Conservation (phyloP, 2,113 vertebrate genomes). For the Romanogobio albipinnatus region DNA sequence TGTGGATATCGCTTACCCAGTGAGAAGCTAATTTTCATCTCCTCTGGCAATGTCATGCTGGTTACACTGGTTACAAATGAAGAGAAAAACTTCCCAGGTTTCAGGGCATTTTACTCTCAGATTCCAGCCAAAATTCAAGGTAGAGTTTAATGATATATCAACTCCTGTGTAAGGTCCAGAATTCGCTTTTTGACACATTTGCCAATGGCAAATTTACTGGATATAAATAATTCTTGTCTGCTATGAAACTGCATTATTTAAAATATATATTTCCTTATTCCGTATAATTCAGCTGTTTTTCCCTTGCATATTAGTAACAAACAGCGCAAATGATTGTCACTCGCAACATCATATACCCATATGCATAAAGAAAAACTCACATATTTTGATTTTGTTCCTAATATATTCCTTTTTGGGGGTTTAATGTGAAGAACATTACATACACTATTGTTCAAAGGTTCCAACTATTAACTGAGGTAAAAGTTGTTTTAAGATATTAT, state of each 20-base stretch:
- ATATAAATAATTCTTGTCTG: neutral
- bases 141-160: constrained; percentile 46
- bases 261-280: neutral
- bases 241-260: neutral
- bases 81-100: constrained; percentile 84
- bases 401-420: no score
- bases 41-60: constrained; percentile 90
- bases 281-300: neutral
- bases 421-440: no score
- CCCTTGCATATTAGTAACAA: no score
- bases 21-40: constrained; percentile 85
- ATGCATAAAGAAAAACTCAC: no score
- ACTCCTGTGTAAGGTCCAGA: neutral
- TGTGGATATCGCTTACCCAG: constrained; percentile 83
- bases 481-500: neutral
- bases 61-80: constrained; percentile 82
- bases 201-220: neutral
- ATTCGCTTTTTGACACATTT: neutral
- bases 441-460: no score
- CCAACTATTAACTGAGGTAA: neutral
- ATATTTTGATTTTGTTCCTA: no score
- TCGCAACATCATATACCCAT: no score
- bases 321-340: no score
- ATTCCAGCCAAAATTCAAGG: constrained; percentile 70
- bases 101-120: constrained; percentile 87